These are phyloP conservation scores for Aphaenogaster floridana DNA, from an alignment of 1,140 invertebrate genomes.

Conservation along the genomic window DNA sequence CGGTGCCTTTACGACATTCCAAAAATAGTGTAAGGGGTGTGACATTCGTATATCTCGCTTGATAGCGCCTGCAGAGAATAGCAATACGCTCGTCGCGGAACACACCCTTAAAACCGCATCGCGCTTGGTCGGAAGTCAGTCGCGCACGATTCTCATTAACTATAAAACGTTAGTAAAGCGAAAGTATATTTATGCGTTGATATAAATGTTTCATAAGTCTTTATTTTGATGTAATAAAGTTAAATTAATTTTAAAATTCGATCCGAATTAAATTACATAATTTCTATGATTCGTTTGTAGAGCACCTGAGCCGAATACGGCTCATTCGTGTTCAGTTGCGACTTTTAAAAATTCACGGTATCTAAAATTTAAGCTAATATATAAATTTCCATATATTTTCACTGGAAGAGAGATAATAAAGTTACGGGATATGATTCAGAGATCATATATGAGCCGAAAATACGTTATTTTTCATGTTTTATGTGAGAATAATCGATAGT, in stretches of 20 bases:
- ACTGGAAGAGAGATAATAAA: neutral
- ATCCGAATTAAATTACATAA: neutral
- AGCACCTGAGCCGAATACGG: neutral
- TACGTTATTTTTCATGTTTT: neutral
- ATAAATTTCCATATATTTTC: neutral
- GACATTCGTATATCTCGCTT: slow-evolving; percentile 59
- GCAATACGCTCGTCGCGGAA: slow-evolving; percentile 13
- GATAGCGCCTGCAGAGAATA: slow-evolving; percentile 46
- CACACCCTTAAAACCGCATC: slow-evolving; percentile 33
- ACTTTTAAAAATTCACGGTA: neutral
- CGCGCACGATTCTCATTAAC: slow-evolving; percentile 2
- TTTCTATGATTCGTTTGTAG: no score
- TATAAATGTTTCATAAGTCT: slow-evolving; percentile 7
- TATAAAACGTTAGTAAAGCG: neutral
- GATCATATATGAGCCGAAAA: neutral
- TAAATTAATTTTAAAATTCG: slow-evolving; percentile 22
- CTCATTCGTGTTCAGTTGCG: neutral
- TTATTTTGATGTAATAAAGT: neutral
- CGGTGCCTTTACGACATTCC: slow-evolving; percentile 47
- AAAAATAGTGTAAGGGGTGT: slow-evolving; percentile 55
- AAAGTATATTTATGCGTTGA: neutral
- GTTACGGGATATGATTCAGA: neutral
- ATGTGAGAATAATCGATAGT: neutral
- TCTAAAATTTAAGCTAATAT: neutral
- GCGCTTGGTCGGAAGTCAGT: neutral